Evolutionary conservation across 2,888 invertebrate species (phyloP).

Genomic region (Ernsta delagoae): DNA sequence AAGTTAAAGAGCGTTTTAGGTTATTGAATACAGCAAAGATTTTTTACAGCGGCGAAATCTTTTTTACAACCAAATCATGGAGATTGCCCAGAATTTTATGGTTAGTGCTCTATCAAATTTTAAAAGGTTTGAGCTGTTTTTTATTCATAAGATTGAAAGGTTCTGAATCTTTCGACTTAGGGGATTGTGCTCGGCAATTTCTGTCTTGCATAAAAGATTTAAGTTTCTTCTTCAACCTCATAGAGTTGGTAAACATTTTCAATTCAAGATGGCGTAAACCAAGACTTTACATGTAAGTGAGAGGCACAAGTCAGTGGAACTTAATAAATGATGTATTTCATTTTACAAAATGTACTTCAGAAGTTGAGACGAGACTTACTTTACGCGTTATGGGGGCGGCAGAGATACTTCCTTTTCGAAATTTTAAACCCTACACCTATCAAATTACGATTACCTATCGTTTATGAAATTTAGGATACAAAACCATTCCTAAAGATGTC

Average conservation of each 20-base stretch:
- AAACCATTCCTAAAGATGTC: no score
- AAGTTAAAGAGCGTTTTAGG: slow-evolving; percentile 21
- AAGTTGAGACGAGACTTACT: no score
- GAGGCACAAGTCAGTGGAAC: no score
- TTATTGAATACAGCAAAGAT: slow-evolving; percentile 22
- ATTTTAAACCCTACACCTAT: no score
- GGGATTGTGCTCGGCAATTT: background rate
- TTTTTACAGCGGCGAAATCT: slow-evolving; percentile 38
- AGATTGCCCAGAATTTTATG: slow-evolving; percentile 76
- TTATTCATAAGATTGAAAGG: slow-evolving; percentile 19
- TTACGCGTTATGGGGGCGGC: no score
- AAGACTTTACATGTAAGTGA: no score
- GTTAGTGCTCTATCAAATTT: slow-evolving; percentile 49
- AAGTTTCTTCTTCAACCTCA: background rate
- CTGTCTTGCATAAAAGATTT: background rate
- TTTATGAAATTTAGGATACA: no score
- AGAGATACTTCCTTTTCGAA: no score
- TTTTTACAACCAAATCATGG: slow-evolving; percentile 56
- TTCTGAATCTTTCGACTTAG: slow-evolving; percentile 9
- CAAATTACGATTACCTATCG: no score
- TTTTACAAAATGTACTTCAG: no score
- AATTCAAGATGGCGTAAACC: no score
- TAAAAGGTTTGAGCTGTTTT: slow-evolving; percentile 19
- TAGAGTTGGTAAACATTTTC: background rate
- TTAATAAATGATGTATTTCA: no score